These are phyloP conservation scores for Tenrec ecaudatus DNA, from an alignment of 2,113 vertebrate species.

Conservation along the genomic window DNA sequence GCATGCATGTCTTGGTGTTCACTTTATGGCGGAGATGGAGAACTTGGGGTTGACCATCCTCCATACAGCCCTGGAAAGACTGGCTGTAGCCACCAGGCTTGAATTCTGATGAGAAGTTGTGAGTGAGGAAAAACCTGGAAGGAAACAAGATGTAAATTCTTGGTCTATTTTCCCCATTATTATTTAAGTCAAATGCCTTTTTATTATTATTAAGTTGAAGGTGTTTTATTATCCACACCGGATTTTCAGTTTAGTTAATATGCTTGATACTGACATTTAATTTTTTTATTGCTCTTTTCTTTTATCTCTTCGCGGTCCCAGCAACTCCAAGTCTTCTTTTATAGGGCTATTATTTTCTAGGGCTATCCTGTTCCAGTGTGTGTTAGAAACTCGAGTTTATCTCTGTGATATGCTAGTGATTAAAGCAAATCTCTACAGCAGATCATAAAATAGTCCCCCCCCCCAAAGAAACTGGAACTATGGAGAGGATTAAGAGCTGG, in stretches of 20 bases:
- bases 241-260: slow-evolving; percentile 76
- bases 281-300: slow-evolving; percentile 78
- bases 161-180: slow-evolving; percentile 37
- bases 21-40: neutral
- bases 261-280: slow-evolving; percentile 81
- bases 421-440: slow-evolving; percentile 72
- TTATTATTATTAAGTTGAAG: slow-evolving; percentile 76
- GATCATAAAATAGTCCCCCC: slow-evolving; percentile 65
- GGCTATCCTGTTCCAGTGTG: slow-evolving; percentile 75
- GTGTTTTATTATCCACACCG: slow-evolving; percentile 78
- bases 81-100: neutral
- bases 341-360: slow-evolving; percentile 77
- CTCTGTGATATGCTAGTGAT: slow-evolving; percentile 66
- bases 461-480: slow-evolving; percentile 36
- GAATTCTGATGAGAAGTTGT: slow-evolving; percentile 21
- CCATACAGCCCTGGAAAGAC: neutral
- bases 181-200: slow-evolving; percentile 70
- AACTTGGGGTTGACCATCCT: neutral
- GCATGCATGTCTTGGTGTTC: neutral
- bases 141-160: slow-evolving; percentile 63
- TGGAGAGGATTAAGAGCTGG: slow-evolving; percentile 15
- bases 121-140: slow-evolving; percentile 27
- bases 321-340: slow-evolving; percentile 73
- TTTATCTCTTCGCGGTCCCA: slow-evolving; percentile 66
- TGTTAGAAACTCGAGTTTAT: slow-evolving; percentile 73